Conservation (phyloP, 2,888 invertebrate species). For the Cheilosia vernalis region DNA sequence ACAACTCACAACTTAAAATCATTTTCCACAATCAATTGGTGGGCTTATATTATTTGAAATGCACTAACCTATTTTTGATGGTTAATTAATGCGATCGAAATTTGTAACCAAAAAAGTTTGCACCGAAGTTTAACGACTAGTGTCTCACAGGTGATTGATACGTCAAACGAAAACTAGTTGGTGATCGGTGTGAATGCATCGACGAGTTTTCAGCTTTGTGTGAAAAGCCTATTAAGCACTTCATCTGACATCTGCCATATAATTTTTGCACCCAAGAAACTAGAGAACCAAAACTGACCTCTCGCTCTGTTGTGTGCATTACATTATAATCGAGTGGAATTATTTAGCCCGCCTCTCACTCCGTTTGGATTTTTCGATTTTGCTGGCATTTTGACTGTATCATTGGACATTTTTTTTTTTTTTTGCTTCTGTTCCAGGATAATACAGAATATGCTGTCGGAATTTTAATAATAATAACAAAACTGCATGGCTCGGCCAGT, state of each 20-base stretch:
- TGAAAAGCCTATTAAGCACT: constrained; percentile 42
- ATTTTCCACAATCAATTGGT: no score
- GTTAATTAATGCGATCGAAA: no score
- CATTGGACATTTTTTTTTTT: constrained; percentile 7
- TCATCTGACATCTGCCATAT: constrained; percentile 26
- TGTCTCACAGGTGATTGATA: no score
- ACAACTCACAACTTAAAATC: no score
- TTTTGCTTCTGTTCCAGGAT: constrained; percentile 34
- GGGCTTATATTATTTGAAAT: no score
- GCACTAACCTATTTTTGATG: no score
- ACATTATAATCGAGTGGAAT: constrained; percentile 18
- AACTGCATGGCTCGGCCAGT: constrained; percentile 61
- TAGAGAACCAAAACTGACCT: neutral
- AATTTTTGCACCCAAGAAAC: constrained; percentile 10
- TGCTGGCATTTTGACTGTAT: neutral
- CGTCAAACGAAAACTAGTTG: no score
- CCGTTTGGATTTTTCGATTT: constrained; percentile 8
- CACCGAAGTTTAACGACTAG: no score
- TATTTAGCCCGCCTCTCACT: constrained; percentile 21
- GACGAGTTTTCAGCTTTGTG: no score
- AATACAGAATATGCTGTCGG: constrained; percentile 68
- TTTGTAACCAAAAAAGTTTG: no score
- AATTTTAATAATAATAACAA: constrained; percentile 75
- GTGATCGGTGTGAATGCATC: no score
- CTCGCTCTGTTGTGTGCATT: no score